phyloP scores from a whole-genome alignment of 2,113 vertebrate species.

The Strigops habroptila region DNA sequence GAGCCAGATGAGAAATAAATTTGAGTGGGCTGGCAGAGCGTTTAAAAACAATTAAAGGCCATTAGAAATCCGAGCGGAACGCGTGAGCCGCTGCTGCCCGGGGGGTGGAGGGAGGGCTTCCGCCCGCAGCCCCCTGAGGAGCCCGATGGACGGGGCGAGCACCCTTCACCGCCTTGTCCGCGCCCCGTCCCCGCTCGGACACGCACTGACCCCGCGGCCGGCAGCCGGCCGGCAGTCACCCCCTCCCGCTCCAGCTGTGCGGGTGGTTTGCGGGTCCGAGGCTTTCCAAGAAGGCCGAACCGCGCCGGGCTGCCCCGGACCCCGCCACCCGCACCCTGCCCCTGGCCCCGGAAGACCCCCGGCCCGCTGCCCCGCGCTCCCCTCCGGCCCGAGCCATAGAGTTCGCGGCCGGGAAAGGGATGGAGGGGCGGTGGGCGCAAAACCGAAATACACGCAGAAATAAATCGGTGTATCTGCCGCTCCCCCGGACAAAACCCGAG shows the following conservation, averaged over 20 bases:
- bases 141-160: background rate
- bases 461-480: background rate
- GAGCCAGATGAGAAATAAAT: conserved; percentile 93
- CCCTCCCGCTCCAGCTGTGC: background rate
- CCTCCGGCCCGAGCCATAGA: background rate
- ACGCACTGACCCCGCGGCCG: background rate
- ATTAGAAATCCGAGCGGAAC: conserved; percentile 89
- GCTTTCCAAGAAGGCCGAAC: background rate
- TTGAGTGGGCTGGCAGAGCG: conserved; percentile 83
- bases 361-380: background rate
- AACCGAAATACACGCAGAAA: background rate
- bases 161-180: background rate
- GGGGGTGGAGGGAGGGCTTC: background rate
- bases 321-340: background rate
- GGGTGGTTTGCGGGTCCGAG: background rate
- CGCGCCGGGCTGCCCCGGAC: background rate
- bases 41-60: conserved; percentile 91
- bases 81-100: conserved; percentile 76
- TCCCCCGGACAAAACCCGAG: background rate
- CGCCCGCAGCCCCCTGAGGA: background rate
- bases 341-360: background rate
- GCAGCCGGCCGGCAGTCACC: background rate
- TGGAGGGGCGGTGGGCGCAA: fast-evolving
- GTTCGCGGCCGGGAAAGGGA: too few species aligned
- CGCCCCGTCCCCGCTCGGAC: background rate